Percentiles rank a stretch among this genome's conserved stretches.
Evolutionary conservation across 2,113 vertebrate species (phyloP).

Genomic region (Oophaga pumilio): DNA sequence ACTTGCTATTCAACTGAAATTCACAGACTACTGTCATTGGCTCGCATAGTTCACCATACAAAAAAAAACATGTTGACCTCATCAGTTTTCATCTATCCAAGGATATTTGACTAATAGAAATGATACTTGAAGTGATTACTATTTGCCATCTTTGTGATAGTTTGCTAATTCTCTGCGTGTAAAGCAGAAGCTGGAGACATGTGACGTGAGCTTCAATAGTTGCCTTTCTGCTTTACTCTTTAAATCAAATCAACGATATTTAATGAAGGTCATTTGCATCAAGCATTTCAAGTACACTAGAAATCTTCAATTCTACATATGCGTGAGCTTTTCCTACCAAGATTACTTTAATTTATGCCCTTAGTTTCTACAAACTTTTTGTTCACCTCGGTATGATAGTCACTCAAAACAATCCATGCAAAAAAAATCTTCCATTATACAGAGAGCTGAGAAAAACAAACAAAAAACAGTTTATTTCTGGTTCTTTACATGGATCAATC

Average conservation of each 20-base stretch:
- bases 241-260: neutral
- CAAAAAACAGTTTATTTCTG: too few species aligned
- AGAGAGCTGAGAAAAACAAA: too few species aligned
- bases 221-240: neutral
- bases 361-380: neutral
- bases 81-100: constrained; percentile 8
- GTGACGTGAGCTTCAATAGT: neutral
- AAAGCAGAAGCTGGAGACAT: neutral
- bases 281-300: neutral
- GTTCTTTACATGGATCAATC: too few species aligned
- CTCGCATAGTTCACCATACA: neutral
- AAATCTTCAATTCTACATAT: neutral
- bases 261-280: constrained; percentile 2
- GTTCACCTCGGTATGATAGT: neutral
- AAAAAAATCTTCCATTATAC: too few species aligned
- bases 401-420: neutral
- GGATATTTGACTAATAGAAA: neutral
- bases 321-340: neutral
- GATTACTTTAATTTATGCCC: neutral
- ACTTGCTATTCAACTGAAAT: neutral
- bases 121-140: constrained; percentile 8
- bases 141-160: neutral
- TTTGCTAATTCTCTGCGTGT: neutral
- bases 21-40: neutral
- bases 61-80: constrained; percentile 11